These are phyloP conservation scores for Icerya purchasi DNA, from an alignment of 2,888 invertebrate genomes.

Conservation along the genomic window DNA sequence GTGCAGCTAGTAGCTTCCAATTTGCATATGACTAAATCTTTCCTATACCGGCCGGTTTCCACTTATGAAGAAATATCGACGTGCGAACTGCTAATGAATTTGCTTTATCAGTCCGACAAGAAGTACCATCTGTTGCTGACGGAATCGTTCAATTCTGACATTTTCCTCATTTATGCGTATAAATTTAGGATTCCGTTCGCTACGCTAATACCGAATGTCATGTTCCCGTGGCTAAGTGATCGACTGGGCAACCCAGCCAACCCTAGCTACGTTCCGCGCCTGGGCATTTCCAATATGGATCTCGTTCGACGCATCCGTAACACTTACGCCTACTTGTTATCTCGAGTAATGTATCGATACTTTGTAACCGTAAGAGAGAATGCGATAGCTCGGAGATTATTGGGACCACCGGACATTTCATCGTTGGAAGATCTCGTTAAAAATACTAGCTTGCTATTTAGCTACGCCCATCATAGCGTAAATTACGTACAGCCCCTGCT, in stretches of 20 bases:
- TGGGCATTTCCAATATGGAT: slow-evolving; percentile 1
- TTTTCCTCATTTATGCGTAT: slow-evolving; percentile 16
- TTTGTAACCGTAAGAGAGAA: not conserved
- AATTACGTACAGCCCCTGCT: not conserved
- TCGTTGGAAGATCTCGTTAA: not conserved
- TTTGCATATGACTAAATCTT: not conserved
- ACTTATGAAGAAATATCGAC: not conserved
- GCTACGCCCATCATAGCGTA: not conserved
- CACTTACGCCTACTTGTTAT: not conserved
- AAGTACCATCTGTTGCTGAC: slow-evolving; percentile 16
- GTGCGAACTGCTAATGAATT: not conserved
- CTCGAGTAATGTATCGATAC: not conserved
- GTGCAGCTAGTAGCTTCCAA: too few relatives aligned
- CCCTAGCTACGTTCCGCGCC: slow-evolving; percentile 15
- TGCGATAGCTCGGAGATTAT: not conserved
- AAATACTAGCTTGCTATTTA: slow-evolving; percentile 5
- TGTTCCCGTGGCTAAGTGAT: slow-evolving; percentile 16
- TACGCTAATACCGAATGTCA: slow-evolving; percentile 15
- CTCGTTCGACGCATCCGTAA: slow-evolving; percentile 1
- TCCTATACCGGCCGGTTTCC: not conserved
- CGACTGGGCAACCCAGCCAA: slow-evolving; percentile 17
- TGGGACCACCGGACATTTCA: not conserved
- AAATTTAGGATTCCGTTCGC: slow-evolving; percentile 17
- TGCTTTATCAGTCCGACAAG: not conserved
- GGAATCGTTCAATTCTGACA: slow-evolving; percentile 18